phyloP scores from a whole-genome alignment of 2,797 vertebrate species.

The Psittacula derbiana region DNA sequence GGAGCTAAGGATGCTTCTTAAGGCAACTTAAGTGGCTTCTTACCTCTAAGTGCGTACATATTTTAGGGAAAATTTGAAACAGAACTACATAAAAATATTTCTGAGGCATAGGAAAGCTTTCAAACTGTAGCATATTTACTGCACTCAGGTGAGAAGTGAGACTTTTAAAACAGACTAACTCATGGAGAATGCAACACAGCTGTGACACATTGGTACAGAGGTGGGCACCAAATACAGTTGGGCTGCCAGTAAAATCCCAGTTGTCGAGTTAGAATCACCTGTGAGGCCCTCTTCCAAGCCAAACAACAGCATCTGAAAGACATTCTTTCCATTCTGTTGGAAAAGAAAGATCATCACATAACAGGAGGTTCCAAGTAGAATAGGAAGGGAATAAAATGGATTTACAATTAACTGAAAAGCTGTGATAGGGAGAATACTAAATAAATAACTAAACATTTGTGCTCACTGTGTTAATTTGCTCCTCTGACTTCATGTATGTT shows the following conservation, averaged over 20 bases:
- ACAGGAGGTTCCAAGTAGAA: not conserved
- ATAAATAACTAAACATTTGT: not conserved
- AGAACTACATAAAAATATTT: not conserved
- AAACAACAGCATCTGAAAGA: constrained; percentile 4
- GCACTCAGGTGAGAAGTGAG: not conserved
- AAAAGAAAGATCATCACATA: not conserved
- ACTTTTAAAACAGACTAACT: not conserved
- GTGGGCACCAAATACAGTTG: not conserved
- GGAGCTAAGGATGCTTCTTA: not conserved
- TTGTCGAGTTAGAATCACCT: not conserved
- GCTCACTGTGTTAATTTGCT: not conserved
- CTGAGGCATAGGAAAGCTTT: not conserved
- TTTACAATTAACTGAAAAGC: not conserved
- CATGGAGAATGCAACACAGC: not conserved
- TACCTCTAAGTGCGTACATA: not conserved
- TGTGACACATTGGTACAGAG: not conserved
- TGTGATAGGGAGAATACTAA: not conserved
- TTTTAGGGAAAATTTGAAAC: not conserved
- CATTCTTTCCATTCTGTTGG: not conserved
- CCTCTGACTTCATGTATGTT: not conserved
- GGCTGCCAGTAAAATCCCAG: not conserved
- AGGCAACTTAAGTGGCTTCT: not conserved
- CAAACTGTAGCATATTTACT: not conserved
- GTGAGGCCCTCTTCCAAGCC: not conserved
- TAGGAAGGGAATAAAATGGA: not conserved